A percentile compares a stretch with the other conserved stretches of the same genome.
These are phyloP conservation scores for Porphyrio hochstetteri DNA, from an alignment of 2,113 vertebrate species.

Conservation along the genomic window DNA sequence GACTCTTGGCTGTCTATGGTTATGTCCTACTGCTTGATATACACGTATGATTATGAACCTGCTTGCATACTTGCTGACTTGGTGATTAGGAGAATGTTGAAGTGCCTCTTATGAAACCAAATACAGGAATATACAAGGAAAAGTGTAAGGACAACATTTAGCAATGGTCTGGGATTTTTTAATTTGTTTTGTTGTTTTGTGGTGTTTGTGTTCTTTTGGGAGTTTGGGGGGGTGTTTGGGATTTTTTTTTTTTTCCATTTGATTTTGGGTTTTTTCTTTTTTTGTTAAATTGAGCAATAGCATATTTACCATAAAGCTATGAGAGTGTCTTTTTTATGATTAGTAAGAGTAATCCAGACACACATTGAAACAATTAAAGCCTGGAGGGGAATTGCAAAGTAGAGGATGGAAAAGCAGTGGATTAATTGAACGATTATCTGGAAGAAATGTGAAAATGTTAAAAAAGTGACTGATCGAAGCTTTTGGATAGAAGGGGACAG, in stretches of 20 bases:
- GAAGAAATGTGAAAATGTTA: neutral
- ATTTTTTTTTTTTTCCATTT: no score
- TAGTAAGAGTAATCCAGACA: neutral
- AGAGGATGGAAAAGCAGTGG: neutral
- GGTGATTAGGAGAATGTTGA: neutral
- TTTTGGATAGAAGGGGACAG: neutral
- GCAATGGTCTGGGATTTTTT: neutral
- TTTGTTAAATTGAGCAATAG: neutral
- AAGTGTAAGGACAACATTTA: neutral
- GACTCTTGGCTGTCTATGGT: neutral
- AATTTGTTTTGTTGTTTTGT: no score
- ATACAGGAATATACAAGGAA: neutral
- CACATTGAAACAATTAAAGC: neutral
- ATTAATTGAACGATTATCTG: neutral
- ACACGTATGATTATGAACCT: neutral
- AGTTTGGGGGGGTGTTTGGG: no score
- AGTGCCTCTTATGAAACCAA: neutral
- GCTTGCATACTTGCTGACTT: neutral
- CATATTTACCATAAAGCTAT: neutral
- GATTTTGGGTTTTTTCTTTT: neutral
- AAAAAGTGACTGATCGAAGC: neutral
- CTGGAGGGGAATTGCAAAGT: neutral
- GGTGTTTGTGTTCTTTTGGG: no score
- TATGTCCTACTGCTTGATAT: neutral
- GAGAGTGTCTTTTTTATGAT: neutral